phyloP scores from a whole-genome alignment of 2,888 invertebrate species.

The Chelonus formosanus region DNA sequence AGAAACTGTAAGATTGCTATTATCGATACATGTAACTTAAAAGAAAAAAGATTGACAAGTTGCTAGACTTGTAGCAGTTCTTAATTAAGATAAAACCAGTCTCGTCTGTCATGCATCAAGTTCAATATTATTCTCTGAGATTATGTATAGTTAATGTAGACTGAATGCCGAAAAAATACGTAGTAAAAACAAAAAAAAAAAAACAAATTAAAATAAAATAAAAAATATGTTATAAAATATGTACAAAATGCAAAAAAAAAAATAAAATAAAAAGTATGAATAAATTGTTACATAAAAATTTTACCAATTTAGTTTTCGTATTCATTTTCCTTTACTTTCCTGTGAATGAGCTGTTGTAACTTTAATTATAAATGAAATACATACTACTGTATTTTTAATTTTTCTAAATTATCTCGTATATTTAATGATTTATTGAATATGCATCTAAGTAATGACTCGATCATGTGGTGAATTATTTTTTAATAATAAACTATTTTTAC shows the following conservation, averaged over 20 bases:
- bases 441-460: too few relatives aligned
- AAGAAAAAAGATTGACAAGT: constrained; percentile 29
- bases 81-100: constrained; percentile 46
- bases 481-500: too few relatives aligned
- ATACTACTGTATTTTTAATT: too few relatives aligned
- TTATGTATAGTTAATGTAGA: constrained; percentile 30
- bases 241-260: constrained; percentile 38
- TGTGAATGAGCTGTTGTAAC: too few relatives aligned
- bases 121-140: constrained; percentile 33
- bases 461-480: too few relatives aligned
- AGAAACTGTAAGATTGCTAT: too few relatives aligned
- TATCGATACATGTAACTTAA: too few relatives aligned
- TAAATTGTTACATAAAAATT: constrained; percentile 63
- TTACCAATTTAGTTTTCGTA: constrained; percentile 37
- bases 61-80: constrained; percentile 55
- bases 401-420: too few relatives aligned
- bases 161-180: constrained; percentile 21
- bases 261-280: too few relatives aligned
- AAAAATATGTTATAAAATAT: constrained; percentile 40
- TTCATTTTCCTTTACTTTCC: too few relatives aligned
- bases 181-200: constrained; percentile 33
- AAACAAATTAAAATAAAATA: constrained; percentile 32
- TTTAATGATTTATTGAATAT: too few relatives aligned
- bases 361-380: too few relatives aligned
- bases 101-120: constrained; percentile 46